These are phyloP conservation scores for Oreochromis mossambicus DNA, from an alignment of 2,797 vertebrate genomes.

Conservation along the genomic window DNA sequence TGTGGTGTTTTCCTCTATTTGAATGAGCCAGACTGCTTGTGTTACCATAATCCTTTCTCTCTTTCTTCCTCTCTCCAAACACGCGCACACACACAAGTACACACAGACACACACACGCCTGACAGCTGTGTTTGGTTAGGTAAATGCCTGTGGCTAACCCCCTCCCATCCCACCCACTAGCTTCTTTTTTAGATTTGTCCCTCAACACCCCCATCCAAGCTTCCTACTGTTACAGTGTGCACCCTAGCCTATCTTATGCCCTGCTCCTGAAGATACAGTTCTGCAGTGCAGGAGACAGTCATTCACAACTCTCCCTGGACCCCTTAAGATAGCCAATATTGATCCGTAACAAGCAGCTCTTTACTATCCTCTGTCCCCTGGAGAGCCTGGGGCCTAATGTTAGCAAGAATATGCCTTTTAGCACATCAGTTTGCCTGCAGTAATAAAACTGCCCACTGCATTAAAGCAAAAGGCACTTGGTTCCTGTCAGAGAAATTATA, in stretches of 20 bases:
- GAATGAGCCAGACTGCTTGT: conserved; percentile 66
- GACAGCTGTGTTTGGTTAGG: conserved; percentile 78
- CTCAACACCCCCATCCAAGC: neutral
- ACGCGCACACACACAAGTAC: neutral
- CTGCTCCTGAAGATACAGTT: conserved; percentile 14
- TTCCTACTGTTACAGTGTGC: conserved; percentile 41
- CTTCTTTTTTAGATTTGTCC: conserved; percentile 45
- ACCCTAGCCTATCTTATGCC: neutral
- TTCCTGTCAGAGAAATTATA: conserved; percentile 30
- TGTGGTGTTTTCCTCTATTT: conserved; percentile 63
- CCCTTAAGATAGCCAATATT: conserved; percentile 36
- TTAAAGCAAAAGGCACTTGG: conserved; percentile 32
- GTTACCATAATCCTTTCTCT: conserved; percentile 72
- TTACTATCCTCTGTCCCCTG: conserved; percentile 21
- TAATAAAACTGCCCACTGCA: conserved; percentile 51
- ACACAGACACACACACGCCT: conserved; percentile 6
- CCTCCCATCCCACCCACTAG: conserved; percentile 27
- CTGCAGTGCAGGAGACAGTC: conserved; percentile 5
- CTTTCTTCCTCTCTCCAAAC: conserved; percentile 37
- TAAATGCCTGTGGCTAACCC: conserved; percentile 65
- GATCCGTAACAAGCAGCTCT: conserved; percentile 45
- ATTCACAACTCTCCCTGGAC: conserved; percentile 44
- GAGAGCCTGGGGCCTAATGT: conserved; percentile 22
- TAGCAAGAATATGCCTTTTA: conserved; percentile 45
- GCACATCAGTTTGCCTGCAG: conserved; percentile 21